Evolutionary conservation across 2,888 invertebrate genomes (phyloP), one percentile per base, ranked within the genome.

Genomic region (Nomada fucata): DNA sequence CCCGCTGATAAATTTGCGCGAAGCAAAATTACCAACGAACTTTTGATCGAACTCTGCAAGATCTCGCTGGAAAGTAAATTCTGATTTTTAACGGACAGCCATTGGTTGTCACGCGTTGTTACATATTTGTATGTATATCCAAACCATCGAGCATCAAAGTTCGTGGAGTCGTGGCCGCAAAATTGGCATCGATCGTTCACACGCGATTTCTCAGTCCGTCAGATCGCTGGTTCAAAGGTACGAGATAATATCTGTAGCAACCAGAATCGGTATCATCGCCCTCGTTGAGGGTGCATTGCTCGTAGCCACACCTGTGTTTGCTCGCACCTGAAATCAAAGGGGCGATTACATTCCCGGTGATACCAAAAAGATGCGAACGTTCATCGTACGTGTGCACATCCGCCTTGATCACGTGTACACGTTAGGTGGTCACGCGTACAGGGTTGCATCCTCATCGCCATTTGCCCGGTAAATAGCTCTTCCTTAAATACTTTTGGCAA

Each of bases 231-330:
- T 73, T 36, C 50, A 0, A 44, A 52, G 42, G n/a, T 29, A 2
- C 7, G 11, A 68, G 81, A 68, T 63, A 68, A 20, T 36, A 44
- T 78, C 52, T 65, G 29, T 18, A 29, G 59, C 57, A 55, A 65
- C 57, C 57, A 60, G 47, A 44, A 52, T 53, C 65, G 29, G 20
- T 47, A 11, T 13, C 13, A 13, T 60, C 64, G 72, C 76, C 83
- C 83, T 63, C 60, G 67, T 63, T 42, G 69, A 26, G 63, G 57
- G 67, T 55, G 59, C n/a, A 23, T 55, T 53, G n/a, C n/a, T 52
- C 44, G 53, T 47, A 44, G 50, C 74, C 80, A 68, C 93, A 93
- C 93, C 93, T 93, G 93, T 93, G 92, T 93, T 93, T 93, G 90
- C 92, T 90, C 87, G 88, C 92, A 92, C 93, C 92, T 92, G 91